Base-by-base conservation (phyloP, 2,888 invertebrate species). In the Eristalis arbustorum region DNA sequence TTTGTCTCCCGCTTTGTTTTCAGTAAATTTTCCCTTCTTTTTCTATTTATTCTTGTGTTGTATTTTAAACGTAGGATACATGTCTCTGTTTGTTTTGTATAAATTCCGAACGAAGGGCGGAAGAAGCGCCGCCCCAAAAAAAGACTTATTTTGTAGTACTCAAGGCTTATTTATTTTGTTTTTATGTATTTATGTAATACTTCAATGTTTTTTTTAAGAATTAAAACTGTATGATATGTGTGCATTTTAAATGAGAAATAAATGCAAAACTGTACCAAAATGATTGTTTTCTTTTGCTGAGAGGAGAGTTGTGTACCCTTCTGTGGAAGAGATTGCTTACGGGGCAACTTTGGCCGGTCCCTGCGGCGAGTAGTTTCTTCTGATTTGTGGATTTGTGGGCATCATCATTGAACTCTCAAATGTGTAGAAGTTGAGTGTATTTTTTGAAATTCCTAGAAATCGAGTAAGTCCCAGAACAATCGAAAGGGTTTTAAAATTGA, bases 91-190 rank as follows among this genome's bases (percentile, higher is more conserved):
- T 69, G 4, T 72, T 59, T 67, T 49, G 14, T 77, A 64, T 14
- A 69, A 23, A 61, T 31, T 64, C 64, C 10, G 64, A 72, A 59
- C 18, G 56, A 56, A 66, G 31, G 61, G 37, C 64, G 49, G 22
- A 67, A 22, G 34, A 49, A 37, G 28, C 25, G 0, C 31, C 42
- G 22, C 74, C 37, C 49, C n/a, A n/a, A n/a, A 49, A 62, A 71
- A 76, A 84, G 72, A 80, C 75, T 84, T 84, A 80, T 42, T 80
- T 69, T 69, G 14, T 73, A 83, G 68, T 63, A 42, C 61, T 77
- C 76, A 10, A 76, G 40, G n/a, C 49, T 82, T 62, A 80, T 80
- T 80, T 83, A 77, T 83, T 73, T 67, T 73, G 34, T 73, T 77
- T 68, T 22, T 83, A 72, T 49, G 49, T 49, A 49, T 49, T 49